phyloP scores from a whole-genome alignment of 2,113 vertebrate genomes.

The Tenrec ecaudatus region DNA sequence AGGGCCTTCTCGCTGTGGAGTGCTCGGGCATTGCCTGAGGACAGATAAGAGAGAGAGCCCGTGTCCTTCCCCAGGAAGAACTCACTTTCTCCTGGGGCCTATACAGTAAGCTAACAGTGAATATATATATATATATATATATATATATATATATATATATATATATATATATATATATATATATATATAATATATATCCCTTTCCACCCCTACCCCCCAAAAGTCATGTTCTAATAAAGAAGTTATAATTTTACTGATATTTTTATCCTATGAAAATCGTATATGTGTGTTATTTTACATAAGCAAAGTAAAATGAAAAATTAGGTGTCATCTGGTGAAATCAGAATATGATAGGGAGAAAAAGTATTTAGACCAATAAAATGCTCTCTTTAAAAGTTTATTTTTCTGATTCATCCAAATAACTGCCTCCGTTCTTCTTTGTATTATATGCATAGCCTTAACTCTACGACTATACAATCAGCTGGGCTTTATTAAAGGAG shows the following conservation, averaged over 20 bases:
- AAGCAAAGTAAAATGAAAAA: constrained; percentile 22
- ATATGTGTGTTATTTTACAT: constrained; percentile 53
- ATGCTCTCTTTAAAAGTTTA: constrained; percentile 53
- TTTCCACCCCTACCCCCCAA: no score
- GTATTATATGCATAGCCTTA: constrained; percentile 65
- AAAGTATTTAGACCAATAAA: constrained; percentile 45
- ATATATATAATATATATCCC: no score
- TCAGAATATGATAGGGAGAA: constrained; percentile 4
- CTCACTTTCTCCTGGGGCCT: no score
- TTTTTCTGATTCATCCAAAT: constrained; percentile 58
- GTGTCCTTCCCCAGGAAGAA: no score
- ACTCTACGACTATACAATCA: constrained; percentile 49
- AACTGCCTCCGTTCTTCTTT: constrained; percentile 54
- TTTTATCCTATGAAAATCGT: constrained; percentile 47
- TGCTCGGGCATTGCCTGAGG: no score
- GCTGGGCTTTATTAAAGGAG: constrained; percentile 61
- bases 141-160: no score
- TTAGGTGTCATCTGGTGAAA: constrained; percentile 14
- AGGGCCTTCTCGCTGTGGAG: no score
- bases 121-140: no score
- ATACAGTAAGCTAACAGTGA: no score
- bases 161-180: no score
- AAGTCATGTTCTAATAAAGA: constrained; percentile 40
- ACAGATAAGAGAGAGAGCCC: no score
- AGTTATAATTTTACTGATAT: constrained; percentile 23